phyloP scores from a whole-genome alignment of 2,888 invertebrate species.

The Caenorhabditis becei region DNA sequence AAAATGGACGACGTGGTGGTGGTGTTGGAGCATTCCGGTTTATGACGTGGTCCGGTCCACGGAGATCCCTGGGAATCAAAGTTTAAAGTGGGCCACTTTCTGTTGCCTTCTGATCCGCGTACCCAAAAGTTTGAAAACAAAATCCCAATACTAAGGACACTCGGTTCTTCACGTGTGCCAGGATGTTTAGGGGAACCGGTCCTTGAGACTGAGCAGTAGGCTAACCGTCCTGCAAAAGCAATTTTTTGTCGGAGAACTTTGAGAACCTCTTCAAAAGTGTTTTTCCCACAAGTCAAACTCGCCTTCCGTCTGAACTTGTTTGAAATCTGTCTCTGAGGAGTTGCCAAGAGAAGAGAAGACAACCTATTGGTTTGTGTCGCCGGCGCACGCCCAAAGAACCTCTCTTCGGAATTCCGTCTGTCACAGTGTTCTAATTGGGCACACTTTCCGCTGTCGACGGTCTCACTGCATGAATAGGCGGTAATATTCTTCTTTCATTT shows the following conservation, averaged over 20 bases:
- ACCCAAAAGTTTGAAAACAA: too few species aligned
- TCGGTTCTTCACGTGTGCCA: too few species aligned
- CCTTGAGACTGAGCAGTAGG: too few species aligned
- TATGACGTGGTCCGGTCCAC: constrained; percentile 36
- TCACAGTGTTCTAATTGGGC: constrained; percentile 33
- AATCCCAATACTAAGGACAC: too few species aligned
- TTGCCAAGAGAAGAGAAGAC: constrained; percentile 1
- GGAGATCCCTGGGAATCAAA: constrained; percentile 5
- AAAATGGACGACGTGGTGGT: constrained; percentile 50
- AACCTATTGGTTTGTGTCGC: neutral
- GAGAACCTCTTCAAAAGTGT: constrained; percentile 10
- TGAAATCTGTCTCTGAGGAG: constrained; percentile 10
- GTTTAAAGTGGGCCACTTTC: neutral
- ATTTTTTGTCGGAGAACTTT: constrained; percentile 4
- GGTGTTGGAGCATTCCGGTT: constrained; percentile 19
- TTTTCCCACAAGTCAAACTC: constrained; percentile 18
- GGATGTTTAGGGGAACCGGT: too few species aligned
- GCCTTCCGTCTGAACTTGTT: constrained; percentile 1
- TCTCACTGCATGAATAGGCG: constrained; percentile 41
- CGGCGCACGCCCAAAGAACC: neutral
- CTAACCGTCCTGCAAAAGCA: neutral
- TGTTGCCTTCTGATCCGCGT: neutral
- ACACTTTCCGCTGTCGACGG: constrained; percentile 21
- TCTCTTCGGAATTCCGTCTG: constrained; percentile 3
- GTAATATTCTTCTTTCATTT: constrained; percentile 36